Evolutionary conservation across 2,113 vertebrate genomes (phyloP).

Genomic region (Poecilia latipinna): DNA sequence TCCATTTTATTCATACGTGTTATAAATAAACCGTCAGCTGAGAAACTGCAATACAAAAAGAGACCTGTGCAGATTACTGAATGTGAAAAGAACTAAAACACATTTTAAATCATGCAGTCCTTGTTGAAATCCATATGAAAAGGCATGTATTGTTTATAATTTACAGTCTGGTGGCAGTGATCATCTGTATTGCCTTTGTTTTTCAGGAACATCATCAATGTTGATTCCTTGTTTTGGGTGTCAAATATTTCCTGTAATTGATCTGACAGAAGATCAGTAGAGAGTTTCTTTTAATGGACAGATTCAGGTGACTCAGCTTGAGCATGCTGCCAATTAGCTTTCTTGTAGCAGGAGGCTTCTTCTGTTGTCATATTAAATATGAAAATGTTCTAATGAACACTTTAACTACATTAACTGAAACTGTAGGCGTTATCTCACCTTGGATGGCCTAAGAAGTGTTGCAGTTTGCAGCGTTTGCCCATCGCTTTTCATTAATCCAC

Average conservation of each 20-base stretch:
- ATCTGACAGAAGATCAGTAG: background rate
- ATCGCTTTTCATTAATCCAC: background rate
- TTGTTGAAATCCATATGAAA: background rate
- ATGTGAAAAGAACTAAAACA: slow-evolving; percentile 1
- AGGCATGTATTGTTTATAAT: no score
- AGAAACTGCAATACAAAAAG: slow-evolving; percentile 20
- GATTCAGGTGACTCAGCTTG: background rate
- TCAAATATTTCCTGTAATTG: background rate
- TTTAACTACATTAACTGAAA: background rate
- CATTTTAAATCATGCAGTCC: background rate
- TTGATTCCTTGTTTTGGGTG: background rate
- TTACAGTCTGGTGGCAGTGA: background rate
- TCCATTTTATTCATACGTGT: slow-evolving; percentile 52
- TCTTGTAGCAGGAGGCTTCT: background rate
- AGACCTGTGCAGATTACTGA: slow-evolving; percentile 15
- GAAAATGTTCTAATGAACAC: background rate
- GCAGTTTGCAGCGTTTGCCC: background rate
- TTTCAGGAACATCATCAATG: background rate
- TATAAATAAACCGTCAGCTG: slow-evolving; percentile 54
- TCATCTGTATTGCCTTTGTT: background rate
- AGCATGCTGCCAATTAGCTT: background rate
- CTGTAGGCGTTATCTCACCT: background rate
- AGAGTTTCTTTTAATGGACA: no score
- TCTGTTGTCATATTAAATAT: background rate
- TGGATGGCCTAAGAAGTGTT: background rate